These are phyloP conservation scores for Propithecus deckenii DNA, from an alignment of 2,797 vertebrate species.

Conservation along the genomic window DNA sequence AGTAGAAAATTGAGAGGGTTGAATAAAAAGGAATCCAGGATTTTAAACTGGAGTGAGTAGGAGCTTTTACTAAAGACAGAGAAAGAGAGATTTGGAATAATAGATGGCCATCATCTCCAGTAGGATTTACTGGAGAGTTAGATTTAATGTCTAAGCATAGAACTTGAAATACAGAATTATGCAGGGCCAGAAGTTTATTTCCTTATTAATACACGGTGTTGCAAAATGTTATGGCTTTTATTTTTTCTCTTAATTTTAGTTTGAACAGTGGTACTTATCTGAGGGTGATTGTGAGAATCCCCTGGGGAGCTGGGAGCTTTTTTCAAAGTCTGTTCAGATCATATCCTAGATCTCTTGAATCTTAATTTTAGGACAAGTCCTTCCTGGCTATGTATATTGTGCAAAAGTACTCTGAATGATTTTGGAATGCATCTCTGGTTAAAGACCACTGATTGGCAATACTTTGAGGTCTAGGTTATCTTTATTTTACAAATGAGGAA, in stretches of 20 bases:
- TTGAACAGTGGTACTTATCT: not conserved
- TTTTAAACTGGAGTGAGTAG: constrained; percentile 25
- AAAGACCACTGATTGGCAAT: constrained; percentile 25
- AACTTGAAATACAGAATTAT: not conserved
- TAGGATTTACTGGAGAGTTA: constrained; percentile 27
- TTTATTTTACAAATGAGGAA: constrained; percentile 14
- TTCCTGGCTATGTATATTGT: not conserved
- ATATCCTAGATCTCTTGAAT: not conserved
- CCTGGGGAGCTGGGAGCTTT: not conserved
- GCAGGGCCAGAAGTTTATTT: not conserved
- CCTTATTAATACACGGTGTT: not conserved
- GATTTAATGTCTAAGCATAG: constrained; percentile 16
- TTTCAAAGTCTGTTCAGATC: not conserved
- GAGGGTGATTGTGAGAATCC: not conserved
- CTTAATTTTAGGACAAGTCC: not conserved
- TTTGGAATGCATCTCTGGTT: not conserved
- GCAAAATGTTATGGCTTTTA: not conserved
- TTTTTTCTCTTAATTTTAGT: constrained; percentile 37
- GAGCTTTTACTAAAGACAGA: not conserved
- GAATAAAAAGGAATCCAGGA: not conserved
- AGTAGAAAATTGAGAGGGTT: constrained; percentile 18
- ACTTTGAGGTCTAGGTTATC: constrained; percentile 9
- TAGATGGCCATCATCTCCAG: not conserved
- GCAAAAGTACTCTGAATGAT: not conserved
- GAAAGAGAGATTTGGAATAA: not conserved